Evolutionary conservation across 1,140 invertebrate species (phyloP), one percentile per base, ranked within the genome.

Genomic region (Scaptomyza graminum): DNA sequence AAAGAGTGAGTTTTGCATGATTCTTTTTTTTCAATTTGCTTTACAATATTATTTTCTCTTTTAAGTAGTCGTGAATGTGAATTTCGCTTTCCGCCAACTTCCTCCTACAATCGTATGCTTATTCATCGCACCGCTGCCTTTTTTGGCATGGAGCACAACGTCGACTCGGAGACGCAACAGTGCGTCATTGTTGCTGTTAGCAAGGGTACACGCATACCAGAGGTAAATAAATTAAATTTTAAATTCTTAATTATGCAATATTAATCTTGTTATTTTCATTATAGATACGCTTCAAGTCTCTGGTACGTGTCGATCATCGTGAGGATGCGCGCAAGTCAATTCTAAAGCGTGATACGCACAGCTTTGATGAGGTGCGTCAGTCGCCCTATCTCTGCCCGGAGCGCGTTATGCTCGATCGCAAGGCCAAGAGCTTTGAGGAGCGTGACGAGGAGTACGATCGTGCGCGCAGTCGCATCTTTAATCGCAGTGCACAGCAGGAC

Each of bases 61-160:
- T 6, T 7, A 7, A n/a, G n/a, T 31, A 31, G 94, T 28, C 94
- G 94, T 57, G 95, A 94, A 25, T 82, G 83, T 85, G 94, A 96
- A 74, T 95, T 96, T 68, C 97, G 96, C 82, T 98, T 98, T 93
- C 95, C 96, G 5, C 95, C 95, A 84, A 97, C 97, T 95, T 97
- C 97, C 43, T 98, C 97, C 43, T 99, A 99, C 93, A 97, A 98
- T 77, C 94, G 97, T 34, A 98, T 99, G 97, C 92, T 99, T 69
- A 97, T 98, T 5, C 98, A 99, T 93, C 95, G 97, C 22, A 96
- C 97, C 43, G 97, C 97, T 2, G 96, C 97, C 43, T 97, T 96
- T 87, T 98, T 98, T 92, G 97, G 97, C 46, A 95, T 99, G 93
- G 97, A 98, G 63, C 98, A 99, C 91, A 98, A 98, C 91, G 95